A percentile compares a stretch with the other conserved stretches of the same genome.
Evolutionary conservation across 2,888 invertebrate species (phyloP).

Genomic region (Sepiola atlantica): DNA sequence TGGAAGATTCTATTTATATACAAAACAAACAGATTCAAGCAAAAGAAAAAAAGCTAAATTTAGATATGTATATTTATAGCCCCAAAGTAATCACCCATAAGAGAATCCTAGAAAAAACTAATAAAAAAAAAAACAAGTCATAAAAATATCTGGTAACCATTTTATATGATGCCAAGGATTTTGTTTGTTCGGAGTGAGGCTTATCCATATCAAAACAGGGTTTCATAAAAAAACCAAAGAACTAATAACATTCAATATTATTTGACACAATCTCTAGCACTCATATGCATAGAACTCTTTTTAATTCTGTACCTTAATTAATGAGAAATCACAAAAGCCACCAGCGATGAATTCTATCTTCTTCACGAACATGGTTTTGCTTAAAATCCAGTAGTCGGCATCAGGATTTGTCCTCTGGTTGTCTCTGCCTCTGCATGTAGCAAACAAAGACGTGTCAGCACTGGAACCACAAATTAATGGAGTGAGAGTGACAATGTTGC

Average conservation of each 20-base stretch:
- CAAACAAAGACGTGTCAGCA: no score
- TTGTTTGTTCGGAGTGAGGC: neutral
- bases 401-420: no score
- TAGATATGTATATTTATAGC: neutral
- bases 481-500: no score
- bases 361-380: no score
- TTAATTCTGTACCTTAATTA: no score
- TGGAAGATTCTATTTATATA: neutral
- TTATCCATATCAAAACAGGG: neutral
- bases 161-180: neutral
- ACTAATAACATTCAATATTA: neutral
- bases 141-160: neutral
- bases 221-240: neutral
- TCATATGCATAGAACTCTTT: neutral
- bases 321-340: no score
- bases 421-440: no score
- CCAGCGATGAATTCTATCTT: no score
- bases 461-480: no score
- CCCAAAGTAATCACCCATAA: neutral
- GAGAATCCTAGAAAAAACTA: neutral
- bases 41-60: neutral
- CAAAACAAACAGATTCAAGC: neutral
- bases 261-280: neutral
- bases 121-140: neutral
- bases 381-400: no score